Evolutionary conservation across 2,888 invertebrate genomes (phyloP).

Genomic region (Drosophila nr. perissopoda): DNA sequence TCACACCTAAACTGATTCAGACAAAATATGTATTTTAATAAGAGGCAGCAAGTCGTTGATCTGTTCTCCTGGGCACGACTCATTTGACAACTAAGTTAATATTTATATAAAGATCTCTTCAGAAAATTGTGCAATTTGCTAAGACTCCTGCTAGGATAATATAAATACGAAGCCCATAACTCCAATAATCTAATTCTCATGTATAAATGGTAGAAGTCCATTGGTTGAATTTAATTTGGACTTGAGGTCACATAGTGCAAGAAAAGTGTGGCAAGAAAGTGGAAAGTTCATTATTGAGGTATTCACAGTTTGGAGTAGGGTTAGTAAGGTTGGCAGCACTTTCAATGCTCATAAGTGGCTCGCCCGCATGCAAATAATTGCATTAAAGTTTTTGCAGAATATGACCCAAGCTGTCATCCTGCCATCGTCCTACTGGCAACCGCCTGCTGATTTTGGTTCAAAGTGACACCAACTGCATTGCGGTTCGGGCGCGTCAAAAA

Average conservation of each 20-base stretch:
- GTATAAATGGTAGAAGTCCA: neutral
- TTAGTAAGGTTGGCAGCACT: neutral
- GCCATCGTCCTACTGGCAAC: neutral
- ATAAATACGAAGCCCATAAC: no score
- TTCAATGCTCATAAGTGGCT: neutral
- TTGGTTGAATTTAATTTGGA: neutral
- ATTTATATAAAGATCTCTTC: neutral
- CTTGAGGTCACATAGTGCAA: neutral
- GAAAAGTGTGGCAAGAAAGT: neutral
- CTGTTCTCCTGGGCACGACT: neutral
- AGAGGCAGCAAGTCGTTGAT: neutral
- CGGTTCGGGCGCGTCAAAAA: constrained; percentile 70
- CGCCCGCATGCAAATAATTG: constrained; percentile 55
- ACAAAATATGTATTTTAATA: neutral
- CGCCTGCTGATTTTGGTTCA: constrained; percentile 38
- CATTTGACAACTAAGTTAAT: neutral
- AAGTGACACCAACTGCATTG: constrained; percentile 74
- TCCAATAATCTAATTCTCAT: neutral
- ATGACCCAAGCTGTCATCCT: constrained; percentile 13
- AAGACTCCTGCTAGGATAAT: neutral
- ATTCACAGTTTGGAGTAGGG: neutral
- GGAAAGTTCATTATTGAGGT: neutral
- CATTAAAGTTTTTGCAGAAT: constrained; percentile 34
- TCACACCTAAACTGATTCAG: neutral
- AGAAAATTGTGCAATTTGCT: neutral